These are phyloP conservation scores for Priocnemis perturbator DNA, from an alignment of 2,888 invertebrate genomes.

Conservation along the genomic window DNA sequence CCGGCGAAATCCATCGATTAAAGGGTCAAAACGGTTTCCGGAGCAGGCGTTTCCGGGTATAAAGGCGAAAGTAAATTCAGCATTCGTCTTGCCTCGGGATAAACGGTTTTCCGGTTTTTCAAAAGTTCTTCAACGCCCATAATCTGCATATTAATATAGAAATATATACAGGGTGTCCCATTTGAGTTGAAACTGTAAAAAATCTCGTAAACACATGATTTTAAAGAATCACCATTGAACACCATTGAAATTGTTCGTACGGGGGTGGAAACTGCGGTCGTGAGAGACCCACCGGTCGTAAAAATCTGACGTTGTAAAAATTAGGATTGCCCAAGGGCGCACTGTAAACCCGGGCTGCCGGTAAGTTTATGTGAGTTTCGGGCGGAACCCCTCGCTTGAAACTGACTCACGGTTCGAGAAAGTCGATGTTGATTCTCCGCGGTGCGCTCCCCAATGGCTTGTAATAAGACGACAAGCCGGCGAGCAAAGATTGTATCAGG, in stretches of 20 bases:
- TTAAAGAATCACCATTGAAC: too few species aligned
- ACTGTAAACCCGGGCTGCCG: conserved; percentile 22
- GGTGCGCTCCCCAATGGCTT: conserved; percentile 16
- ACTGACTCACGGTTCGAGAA: conserved; percentile 29
- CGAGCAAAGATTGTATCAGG: not conserved
- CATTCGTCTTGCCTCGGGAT: not conserved
- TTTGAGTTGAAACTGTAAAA: too few species aligned
- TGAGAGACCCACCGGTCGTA: conserved; percentile 32
- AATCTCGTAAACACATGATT: too few species aligned
- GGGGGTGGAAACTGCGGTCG: conserved; percentile 26
- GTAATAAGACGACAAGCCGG: conserved; percentile 33
- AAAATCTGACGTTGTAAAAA: conserved; percentile 52
- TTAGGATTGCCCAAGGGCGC: conserved; percentile 46
- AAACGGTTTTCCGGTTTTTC: not conserved
- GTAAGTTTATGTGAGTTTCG: conserved; percentile 43
- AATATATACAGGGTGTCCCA: too few species aligned
- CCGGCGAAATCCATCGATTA: too few species aligned
- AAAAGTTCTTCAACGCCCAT: conserved; percentile 1
- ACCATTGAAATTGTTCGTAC: conserved; percentile 24
- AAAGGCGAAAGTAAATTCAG: too few species aligned
- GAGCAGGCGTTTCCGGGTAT: too few species aligned
- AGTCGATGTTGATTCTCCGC: conserved; percentile 40
- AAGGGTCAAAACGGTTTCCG: too few species aligned
- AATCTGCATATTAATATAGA: not conserved
- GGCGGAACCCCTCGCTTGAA: conserved; percentile 29